These are phyloP conservation scores for Platycercus adscitus DNA, from an alignment of 2,113 vertebrate genomes.

Conservation along the genomic window DNA sequence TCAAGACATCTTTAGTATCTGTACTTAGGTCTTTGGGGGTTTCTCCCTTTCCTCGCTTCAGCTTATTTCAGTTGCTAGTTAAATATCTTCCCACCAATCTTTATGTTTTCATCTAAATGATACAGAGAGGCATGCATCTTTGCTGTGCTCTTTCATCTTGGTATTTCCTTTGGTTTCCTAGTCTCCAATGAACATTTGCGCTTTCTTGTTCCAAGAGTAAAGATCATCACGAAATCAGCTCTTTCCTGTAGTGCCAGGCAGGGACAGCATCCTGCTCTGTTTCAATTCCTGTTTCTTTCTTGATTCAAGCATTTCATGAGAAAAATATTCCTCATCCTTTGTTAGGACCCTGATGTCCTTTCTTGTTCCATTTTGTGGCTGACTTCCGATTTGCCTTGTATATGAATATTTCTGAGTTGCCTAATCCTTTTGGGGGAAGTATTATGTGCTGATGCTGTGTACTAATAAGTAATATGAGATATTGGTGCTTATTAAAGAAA, in stretches of 20 bases:
- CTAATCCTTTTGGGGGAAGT: not conserved
- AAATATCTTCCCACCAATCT: not conserved
- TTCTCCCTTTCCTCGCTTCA: not conserved
- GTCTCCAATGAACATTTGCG: not conserved
- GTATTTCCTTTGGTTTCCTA: conserved; percentile 20
- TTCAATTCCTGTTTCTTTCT: conserved; percentile 13
- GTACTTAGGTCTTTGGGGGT: not conserved
- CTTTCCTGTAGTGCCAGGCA: not conserved
- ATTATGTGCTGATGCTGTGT: not conserved
- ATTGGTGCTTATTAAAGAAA: not conserved
- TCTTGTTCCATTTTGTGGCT: not conserved
- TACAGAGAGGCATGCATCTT: not conserved
- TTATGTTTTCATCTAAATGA: not conserved
- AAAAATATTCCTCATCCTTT: not conserved
- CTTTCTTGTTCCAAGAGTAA: conserved; percentile 2
- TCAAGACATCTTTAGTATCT: not conserved
- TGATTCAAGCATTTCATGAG: not conserved
- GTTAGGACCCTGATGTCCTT: not conserved
- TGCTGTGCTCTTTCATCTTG: not conserved
- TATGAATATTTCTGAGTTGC: not conserved
- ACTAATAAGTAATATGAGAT: not conserved
- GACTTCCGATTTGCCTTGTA: not conserved
- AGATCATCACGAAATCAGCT: not conserved
- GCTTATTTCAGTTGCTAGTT: not conserved
- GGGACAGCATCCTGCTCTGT: not conserved